These are phyloP conservation scores for Rhaphigaster nebulosa DNA, from an alignment of 2,888 invertebrate genomes.

Conservation along the genomic window DNA sequence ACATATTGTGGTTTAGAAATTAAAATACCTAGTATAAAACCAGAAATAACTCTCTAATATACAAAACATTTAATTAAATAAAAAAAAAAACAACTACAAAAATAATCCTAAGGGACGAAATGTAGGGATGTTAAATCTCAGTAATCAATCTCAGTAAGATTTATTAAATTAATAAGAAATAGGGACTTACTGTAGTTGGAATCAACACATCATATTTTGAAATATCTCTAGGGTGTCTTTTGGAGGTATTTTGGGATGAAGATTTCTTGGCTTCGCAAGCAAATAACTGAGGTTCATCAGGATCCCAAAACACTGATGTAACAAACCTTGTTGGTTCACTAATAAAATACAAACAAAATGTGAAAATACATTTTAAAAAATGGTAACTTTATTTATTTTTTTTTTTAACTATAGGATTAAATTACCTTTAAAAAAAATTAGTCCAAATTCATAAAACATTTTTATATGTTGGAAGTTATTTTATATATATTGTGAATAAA, in stretches of 20 bases:
- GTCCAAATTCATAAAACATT: no score
- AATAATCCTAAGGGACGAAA: no score
- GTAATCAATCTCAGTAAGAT: no score
- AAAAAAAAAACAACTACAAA: no score
- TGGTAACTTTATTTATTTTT: background rate
- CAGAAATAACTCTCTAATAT: background rate
- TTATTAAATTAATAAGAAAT: background rate
- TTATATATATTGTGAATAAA: no score
- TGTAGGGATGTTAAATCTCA: no score
- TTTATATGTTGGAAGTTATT: no score
- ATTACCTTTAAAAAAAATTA: no score
- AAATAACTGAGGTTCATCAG: constrained; percentile 85
- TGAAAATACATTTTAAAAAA: background rate
- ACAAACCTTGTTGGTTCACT: constrained; percentile 73
- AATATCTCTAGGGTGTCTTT: constrained; percentile 25
- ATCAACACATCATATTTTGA: background rate
- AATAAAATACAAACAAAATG: constrained; percentile 58
- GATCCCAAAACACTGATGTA: constrained; percentile 85
- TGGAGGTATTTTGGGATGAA: constrained; percentile 42
- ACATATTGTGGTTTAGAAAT: background rate
- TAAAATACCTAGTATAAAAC: background rate
- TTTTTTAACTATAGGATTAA: constrained; percentile 30
- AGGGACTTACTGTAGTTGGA: constrained; percentile 56
- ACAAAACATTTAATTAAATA: no score
- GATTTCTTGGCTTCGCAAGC: constrained; percentile 84